Percentiles rank a stretch among this genome's conserved stretches.
These are phyloP conservation scores for Sesamia nonagrioides DNA, from an alignment of 1,140 invertebrate genomes.

Conservation along the genomic window DNA sequence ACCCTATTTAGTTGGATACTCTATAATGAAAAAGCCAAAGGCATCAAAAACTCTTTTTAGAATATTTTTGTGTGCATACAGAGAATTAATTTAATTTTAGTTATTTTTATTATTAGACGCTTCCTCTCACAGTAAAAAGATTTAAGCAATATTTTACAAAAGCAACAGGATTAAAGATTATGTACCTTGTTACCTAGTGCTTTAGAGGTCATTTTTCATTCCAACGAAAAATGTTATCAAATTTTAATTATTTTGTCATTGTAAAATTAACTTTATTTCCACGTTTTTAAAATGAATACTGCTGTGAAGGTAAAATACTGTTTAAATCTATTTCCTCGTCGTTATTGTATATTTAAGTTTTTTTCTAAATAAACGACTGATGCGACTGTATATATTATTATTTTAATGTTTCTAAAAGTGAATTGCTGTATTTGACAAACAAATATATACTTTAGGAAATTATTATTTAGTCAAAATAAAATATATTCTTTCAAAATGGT, in stretches of 20 bases:
- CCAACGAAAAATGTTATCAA: background rate
- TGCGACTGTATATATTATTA: slow-evolving; percentile 65
- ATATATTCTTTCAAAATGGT: background rate
- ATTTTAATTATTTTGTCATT: background rate
- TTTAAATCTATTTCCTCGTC: background rate
- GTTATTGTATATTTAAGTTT: slow-evolving; percentile 35
- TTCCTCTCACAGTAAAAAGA: slow-evolving; percentile 8
- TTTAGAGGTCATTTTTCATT: too few relatives aligned
- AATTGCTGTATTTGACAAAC: slow-evolving; percentile 63
- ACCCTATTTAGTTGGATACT: too few relatives aligned
- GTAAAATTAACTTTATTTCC: background rate
- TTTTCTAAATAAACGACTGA: slow-evolving; percentile 64
- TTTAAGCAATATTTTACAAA: background rate
- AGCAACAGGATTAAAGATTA: background rate
- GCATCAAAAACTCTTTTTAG: background rate
- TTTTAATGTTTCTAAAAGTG: slow-evolving; percentile 54
- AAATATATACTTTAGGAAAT: background rate
- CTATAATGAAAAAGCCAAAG: too few relatives aligned
- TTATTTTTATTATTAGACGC: slow-evolving; percentile 23
- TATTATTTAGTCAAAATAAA: slow-evolving; percentile 14
- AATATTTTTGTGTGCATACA: slow-evolving; percentile 22
- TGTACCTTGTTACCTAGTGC: too few relatives aligned
- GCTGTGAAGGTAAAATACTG: background rate
- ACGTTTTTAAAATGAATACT: background rate
- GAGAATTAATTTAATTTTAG: background rate